Evolutionary conservation across 2,888 invertebrate species (phyloP).

Genomic region (Apamea sordens): DNA sequence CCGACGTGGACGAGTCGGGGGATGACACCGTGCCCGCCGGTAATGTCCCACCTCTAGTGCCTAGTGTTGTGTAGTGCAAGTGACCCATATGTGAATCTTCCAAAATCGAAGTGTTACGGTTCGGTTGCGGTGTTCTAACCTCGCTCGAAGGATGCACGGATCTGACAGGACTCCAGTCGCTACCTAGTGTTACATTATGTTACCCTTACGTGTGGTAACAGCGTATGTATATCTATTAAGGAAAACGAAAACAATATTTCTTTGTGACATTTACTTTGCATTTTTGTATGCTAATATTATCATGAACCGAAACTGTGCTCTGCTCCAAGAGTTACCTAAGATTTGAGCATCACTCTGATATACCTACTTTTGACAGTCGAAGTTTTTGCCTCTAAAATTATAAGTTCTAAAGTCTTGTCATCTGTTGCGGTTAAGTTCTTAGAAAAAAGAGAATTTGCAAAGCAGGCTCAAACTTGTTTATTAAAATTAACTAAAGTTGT

Average conservation of each 20-base stretch:
- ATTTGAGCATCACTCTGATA: not conserved
- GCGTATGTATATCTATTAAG: conserved; percentile 46
- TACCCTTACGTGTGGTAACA: conserved; percentile 23
- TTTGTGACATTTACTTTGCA: conserved; percentile 1
- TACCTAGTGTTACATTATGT: conserved; percentile 4
- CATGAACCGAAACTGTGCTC: conserved; percentile 3
- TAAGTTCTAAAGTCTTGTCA: not conserved
- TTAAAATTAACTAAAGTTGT: not conserved
- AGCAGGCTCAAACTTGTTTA: not conserved
- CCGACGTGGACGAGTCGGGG: conserved; percentile 74
- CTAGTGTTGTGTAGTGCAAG: conserved; percentile 57
- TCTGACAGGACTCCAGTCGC: conserved; percentile 22
- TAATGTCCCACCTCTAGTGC: conserved; percentile 65
- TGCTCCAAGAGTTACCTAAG: not conserved
- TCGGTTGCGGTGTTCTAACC: conserved; percentile 14
- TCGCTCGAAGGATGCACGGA: conserved; percentile 34
- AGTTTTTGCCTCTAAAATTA: not conserved
- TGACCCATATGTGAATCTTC: conserved; percentile 34
- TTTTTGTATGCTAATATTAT: conserved; percentile 12
- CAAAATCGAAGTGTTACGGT: conserved; percentile 8
- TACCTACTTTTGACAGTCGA: not conserved
- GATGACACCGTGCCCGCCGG: conserved; percentile 90
- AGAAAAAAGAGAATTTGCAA: not conserved
- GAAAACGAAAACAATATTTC: conserved; percentile 34
- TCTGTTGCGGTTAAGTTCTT: not conserved